phyloP scores from a whole-genome alignment of 2,888 invertebrate species.

The Aphodius sticticus region DNA sequence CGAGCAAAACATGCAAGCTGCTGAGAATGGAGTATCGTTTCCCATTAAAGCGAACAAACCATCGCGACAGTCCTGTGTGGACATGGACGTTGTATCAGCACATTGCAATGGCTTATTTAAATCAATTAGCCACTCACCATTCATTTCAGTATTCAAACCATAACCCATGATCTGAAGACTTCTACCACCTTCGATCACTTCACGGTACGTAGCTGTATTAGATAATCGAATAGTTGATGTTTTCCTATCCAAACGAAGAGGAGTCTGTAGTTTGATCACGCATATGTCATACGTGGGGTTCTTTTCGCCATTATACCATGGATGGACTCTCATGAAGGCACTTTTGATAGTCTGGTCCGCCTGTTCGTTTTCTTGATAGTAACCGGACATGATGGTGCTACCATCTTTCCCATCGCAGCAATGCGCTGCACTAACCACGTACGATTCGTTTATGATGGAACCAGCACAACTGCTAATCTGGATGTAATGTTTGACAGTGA shows the following conservation, averaged over 20 bases:
- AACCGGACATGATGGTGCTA: neutral
- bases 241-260: neutral
- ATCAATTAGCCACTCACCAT: neutral
- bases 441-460: constrained; percentile 42
- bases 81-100: neutral
- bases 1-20: constrained; percentile 8
- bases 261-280: neutral
- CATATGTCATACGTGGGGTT: neutral
- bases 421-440: constrained; percentile 48
- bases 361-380: neutral
- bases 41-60: neutral
- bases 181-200: constrained; percentile 5
- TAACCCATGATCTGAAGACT: constrained; percentile 13
- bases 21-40: neutral
- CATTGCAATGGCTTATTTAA: constrained; percentile 9
- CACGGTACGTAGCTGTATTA: neutral
- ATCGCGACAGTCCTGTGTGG: neutral
- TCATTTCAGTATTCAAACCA: neutral
- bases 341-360: neutral
- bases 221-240: neutral
- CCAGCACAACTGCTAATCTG: constrained; percentile 47
- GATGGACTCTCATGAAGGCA: neutral
- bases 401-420: constrained; percentile 40
- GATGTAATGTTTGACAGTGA: neutral
- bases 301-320: neutral